Evolutionary conservation across 2,888 invertebrate species (phyloP).

Genomic region (Galeopsomyia nigrocyanea): DNA sequence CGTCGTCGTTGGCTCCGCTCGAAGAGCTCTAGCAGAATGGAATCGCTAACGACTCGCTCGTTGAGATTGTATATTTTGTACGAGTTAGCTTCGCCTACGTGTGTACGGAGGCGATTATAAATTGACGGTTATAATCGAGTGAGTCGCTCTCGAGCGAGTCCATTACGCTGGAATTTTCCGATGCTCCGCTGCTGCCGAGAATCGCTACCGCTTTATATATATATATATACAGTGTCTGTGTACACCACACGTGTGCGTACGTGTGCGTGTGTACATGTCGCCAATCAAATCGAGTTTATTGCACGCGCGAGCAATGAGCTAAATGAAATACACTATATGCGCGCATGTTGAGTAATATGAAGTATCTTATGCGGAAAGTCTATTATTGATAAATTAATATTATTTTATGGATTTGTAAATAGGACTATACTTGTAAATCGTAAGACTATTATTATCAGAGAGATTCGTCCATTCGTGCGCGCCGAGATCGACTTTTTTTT

Average conservation of each 20-base stretch:
- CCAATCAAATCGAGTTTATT: conserved; percentile 37
- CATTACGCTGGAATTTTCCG: conserved; percentile 1
- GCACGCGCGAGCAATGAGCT: conserved; percentile 24
- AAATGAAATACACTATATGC: conserved; percentile 35
- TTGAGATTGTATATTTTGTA: no score
- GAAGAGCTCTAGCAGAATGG: no score
- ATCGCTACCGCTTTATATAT: no score
- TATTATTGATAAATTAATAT: conserved; percentile 60
- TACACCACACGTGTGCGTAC: conserved; percentile 6
- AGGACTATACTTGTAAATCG: conserved; percentile 57
- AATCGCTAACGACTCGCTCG: no score
- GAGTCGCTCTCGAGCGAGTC: conserved; percentile 6
- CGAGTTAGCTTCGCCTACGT: not conserved
- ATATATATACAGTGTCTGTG: conserved; percentile 13
- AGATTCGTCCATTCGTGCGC: conserved; percentile 55
- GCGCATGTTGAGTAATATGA: no score
- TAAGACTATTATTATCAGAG: conserved; percentile 59
- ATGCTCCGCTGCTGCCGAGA: not conserved
- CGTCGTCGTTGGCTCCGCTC: no score
- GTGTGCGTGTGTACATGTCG: conserved; percentile 16
- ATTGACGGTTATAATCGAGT: conserved; percentile 13
- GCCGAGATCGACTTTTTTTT: conserved; percentile 15
- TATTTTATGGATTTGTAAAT: conserved; percentile 66
- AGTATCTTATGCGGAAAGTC: conserved; percentile 28
- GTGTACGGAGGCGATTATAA: not conserved